These are phyloP conservation scores for Melikaiella ostensackeni DNA, from an alignment of 2,888 invertebrate species.

Conservation along the genomic window DNA sequence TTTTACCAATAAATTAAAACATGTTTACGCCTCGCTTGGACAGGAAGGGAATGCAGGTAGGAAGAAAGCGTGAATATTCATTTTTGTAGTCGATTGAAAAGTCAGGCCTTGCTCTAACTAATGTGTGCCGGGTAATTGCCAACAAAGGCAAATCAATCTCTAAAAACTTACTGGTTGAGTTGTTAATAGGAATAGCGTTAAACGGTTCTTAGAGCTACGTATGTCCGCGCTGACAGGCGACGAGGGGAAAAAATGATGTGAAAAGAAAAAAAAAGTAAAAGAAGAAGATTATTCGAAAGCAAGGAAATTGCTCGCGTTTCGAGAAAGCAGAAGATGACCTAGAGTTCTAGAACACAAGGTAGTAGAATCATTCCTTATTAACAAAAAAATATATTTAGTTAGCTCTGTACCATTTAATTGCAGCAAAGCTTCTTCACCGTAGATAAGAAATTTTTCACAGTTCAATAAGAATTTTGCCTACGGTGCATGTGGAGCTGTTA, in stretches of 20 bases:
- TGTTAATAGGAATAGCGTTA: slow-evolving; percentile 63
- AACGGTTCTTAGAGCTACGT: slow-evolving; percentile 50
- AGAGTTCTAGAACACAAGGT: neutral
- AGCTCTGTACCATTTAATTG: neutral
- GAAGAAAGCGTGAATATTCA: slow-evolving; percentile 55
- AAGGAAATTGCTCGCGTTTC: slow-evolving; percentile 4
- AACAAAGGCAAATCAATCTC: slow-evolving; percentile 72
- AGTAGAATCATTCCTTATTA: neutral
- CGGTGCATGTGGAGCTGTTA: neutral
- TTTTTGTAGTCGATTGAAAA: slow-evolving; percentile 71
- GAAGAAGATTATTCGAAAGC: slow-evolving; percentile 33
- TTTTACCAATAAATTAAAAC: slow-evolving; percentile 28
- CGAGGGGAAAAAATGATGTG: neutral
- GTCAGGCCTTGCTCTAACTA: slow-evolving; percentile 66
- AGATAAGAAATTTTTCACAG: neutral
- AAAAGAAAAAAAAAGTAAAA: neutral
- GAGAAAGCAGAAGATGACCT: slow-evolving; percentile 11
- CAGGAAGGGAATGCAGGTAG: slow-evolving; percentile 32
- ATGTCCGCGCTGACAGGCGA: slow-evolving; percentile 34
- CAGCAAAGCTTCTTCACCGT: neutral
- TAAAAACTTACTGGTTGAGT: slow-evolving; percentile 65
- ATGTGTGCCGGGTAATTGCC: slow-evolving; percentile 71
- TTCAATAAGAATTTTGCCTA: neutral
- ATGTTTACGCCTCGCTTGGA: slow-evolving; percentile 17
- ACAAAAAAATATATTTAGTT: neutral